Evolutionary conservation across 2,888 invertebrate species (phyloP), one percentile per base, ranked within the genome.

Genomic region (Cephalotes varians): DNA sequence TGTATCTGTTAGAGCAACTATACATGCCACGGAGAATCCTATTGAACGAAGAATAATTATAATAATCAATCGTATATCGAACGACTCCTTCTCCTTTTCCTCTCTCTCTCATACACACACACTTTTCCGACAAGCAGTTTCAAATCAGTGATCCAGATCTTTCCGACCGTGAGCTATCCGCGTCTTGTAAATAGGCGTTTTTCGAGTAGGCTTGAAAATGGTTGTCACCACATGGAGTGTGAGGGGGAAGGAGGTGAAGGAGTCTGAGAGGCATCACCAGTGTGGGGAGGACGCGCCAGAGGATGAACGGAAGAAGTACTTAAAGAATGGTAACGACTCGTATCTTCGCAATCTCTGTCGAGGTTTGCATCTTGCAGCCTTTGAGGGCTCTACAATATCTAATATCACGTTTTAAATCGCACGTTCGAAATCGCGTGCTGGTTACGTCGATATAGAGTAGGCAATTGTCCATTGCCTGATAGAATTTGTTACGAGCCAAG

Each of bases 121-220:
- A 5, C 47, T 37, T 37, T 71, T 56, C 44, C 34, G 21, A 18
- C 49, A 71, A 21, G 31, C 58, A 40, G 93, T 92, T 94, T 93
- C 92, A 92, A 93, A 94, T 94, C 94, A 90, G 89, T 93, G 94
- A 93, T 93, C 94, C 89, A 94, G 93, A 94, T 94, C 93, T 93
- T 83, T 80, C 77, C 76, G 83, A 80, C 82, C 69, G 65, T 81
- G 82, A 81, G 86, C 77, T 84, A 88, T 90, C 88, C 91, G 87
- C 85, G 91, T 90, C 91, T 92, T 91, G 91, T 93, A 93, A 93
- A 93, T 92, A 90, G 92, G 92, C 91, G 91, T 92, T 94, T 93
- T 92, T 94, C 92, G 91, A 94, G 94, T 92, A 91, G 91, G 85
- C 89, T 90, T 92, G 88, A 90, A 87, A 90, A 83, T 67, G 76